phyloP scores from a whole-genome alignment of 2,797 vertebrate species.

The Benthosema pterotum region DNA sequence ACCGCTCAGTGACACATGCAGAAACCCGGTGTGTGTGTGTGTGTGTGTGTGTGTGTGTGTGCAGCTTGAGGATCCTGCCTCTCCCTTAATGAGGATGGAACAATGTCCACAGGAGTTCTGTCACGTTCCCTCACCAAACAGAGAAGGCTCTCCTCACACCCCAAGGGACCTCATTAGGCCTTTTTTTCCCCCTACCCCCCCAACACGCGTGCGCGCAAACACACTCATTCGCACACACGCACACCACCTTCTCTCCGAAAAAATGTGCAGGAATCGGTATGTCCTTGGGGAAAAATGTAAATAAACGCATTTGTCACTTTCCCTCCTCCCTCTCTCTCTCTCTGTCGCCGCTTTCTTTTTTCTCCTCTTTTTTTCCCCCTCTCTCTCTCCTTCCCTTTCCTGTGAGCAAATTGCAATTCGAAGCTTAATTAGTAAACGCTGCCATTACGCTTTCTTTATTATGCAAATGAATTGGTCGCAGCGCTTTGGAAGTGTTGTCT shows the following conservation, averaged over 20 bases:
- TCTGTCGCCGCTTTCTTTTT: constrained; percentile 11
- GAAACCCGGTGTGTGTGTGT: too few species aligned
- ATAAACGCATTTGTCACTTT: constrained; percentile 67
- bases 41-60: constrained; percentile 13
- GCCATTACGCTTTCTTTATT: constrained; percentile 67
- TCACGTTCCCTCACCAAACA: constrained; percentile 47
- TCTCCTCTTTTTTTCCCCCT: constrained; percentile 20
- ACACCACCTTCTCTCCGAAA: constrained; percentile 17
- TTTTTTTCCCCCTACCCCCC: constrained; percentile 26
- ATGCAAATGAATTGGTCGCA: constrained; percentile 67
- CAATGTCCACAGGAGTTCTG: constrained; percentile 57
- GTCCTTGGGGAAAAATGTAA: constrained; percentile 62
- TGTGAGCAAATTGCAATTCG: constrained; percentile 57
- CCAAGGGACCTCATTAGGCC: constrained; percentile 66
- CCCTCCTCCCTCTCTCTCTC: constrained; percentile 14
- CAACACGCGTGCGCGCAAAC: not conserved
- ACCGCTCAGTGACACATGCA: constrained; percentile 45
- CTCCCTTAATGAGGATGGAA: constrained; percentile 58
- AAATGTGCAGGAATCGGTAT: constrained; percentile 48
- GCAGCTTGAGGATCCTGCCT: constrained; percentile 33
- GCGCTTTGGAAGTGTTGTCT: constrained; percentile 55
- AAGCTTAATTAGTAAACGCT: constrained; percentile 69
- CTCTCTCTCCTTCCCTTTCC: constrained; percentile 30
- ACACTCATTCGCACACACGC: too few species aligned
- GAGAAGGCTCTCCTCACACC: constrained; percentile 42